Base-by-base conservation (phyloP, 2,888 invertebrate species). In the Blera fallax region DNA sequence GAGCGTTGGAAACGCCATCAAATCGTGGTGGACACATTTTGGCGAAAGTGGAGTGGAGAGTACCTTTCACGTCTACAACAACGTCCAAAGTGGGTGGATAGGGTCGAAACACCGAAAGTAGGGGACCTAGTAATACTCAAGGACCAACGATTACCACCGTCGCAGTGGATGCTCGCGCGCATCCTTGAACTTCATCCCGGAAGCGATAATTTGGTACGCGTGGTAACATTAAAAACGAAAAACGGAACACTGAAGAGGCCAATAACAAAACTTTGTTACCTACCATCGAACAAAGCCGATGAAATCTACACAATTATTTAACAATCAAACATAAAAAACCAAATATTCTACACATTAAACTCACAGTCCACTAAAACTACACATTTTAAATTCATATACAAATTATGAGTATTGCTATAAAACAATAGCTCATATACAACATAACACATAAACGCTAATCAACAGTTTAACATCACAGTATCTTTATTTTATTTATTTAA, bases 51-150 rank as follows among this genome's bases (percentile, higher is more conserved):
- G 72, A 18, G 45, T 3, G 24, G 40, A 11, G 72, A 72, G 27
- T 60, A 72, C 34, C 72, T 45, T 27, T 32, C 58, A 7, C 32
- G 72, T 32, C 40, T 72, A 10, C 45, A 60, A 27, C 72, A 72
- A 8, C 21, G 52, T 8, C 60, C 43, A 10, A 70, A 70, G 43
- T 56, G 69, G 69, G 8, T 32, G 1, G 10, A 54, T 5, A 21
- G 7, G 1, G 18, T 14, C 6, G 14, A 48, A 32, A 14, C 24
- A 45, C 45, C 64, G 6, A 29, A 29, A 8, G 14, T 45, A 8
- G 65, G 50, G 6, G 67, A 69, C 50, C 16, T 69, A 34, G 54
- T 69, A 1, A 5, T 40, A 37, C 2, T 52, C 4, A 52, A 40
- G 10, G 67, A 67, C 8, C 37, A 67, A 7, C 10, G 40, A 0